Evolutionary conservation across 1,140 invertebrate genomes (phyloP), one percentile per base, ranked within the genome.

Genomic region (Drosophila nigromelanica): DNA sequence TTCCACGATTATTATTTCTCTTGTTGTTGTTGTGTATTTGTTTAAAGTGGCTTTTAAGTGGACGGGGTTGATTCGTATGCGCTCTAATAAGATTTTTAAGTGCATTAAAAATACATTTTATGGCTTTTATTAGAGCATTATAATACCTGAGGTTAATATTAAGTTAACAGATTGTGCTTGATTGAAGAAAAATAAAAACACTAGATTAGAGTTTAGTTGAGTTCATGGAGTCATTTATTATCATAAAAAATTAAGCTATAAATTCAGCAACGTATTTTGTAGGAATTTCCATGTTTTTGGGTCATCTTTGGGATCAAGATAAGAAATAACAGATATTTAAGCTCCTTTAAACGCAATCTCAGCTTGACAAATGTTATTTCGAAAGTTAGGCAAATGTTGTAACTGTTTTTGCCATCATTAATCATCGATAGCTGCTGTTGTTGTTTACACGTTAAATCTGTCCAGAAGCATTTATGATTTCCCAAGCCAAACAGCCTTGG

Each of bases 401-500:
- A 51, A 21, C 35, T 14, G 39, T 42, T 33, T 4, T 50, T 33
- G 5, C 5, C 39, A 62, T 37, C 67, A 70, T 73, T 68, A 73
- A 73, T 73, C 70, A 68, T 48, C 12, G 48, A 54, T 48, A 24
- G 55, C 15, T 58, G 35, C 21, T 39, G 12, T 50, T 50, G 47
- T 55, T 39, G 33, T 39, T 39, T 58, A 18, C 12, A 24, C 14
- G 11, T 27, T 33, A 15, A 8, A 11, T 58, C 43, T 66, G 62
- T 30, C 47, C 55, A 55, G 63, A 27, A 58, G 69, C 48, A 24
- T 40, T 51, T 39, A 37, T 39, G 47, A 30, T 47, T 72, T 72
- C 33, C 37, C 40, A 47, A 72, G 47, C 33, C 47, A 67, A 72
- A 67, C 15, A 72, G 62, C 69, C 69, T 72, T 72, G 69, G 43